phyloP scores from a whole-genome alignment of 1,140 invertebrate genomes.

The Drosophila arawakana region DNA sequence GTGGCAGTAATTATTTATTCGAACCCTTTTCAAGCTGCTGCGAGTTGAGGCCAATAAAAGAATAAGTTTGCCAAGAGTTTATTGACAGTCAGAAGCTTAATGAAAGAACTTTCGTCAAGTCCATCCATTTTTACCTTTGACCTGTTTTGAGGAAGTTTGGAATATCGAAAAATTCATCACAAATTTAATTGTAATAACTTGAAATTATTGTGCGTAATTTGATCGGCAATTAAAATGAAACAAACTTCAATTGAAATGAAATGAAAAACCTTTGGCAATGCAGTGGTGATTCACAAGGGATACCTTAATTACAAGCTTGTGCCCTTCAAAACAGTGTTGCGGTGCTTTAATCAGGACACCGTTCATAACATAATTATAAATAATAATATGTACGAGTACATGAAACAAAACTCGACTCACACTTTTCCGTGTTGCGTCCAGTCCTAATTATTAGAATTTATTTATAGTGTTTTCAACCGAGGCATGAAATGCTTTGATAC shows the following conservation, averaged over 20 bases:
- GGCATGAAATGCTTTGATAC: conserved; percentile 82
- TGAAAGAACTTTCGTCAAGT: neutral
- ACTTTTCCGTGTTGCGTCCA: neutral
- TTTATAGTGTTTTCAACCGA: conserved; percentile 75
- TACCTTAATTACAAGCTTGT: conserved; percentile 3
- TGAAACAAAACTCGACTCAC: neutral
- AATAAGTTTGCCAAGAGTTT: neutral
- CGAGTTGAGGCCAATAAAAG: neutral
- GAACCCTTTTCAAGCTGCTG: neutral
- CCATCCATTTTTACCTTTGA: neutral
- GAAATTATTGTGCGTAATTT: conserved; percentile 16
- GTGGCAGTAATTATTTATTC: conserved; percentile 25
- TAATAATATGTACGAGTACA: neutral
- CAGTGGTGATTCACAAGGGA: neutral
- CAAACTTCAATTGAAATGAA: conserved; percentile 14
- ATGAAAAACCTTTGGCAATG: neutral
- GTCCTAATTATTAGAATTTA: conserved; percentile 24
- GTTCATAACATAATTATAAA: conserved; percentile 8
- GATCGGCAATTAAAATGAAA: conserved; percentile 37
- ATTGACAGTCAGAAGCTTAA: neutral
- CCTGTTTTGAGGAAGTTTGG: neutral
- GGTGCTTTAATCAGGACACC: conserved; percentile 3
- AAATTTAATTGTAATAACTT: neutral
- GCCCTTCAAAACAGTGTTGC: neutral
- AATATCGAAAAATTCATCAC: neutral